These are phyloP conservation scores for Hippolais icterina DNA, from an alignment of 2,113 vertebrate genomes.

Conservation along the genomic window DNA sequence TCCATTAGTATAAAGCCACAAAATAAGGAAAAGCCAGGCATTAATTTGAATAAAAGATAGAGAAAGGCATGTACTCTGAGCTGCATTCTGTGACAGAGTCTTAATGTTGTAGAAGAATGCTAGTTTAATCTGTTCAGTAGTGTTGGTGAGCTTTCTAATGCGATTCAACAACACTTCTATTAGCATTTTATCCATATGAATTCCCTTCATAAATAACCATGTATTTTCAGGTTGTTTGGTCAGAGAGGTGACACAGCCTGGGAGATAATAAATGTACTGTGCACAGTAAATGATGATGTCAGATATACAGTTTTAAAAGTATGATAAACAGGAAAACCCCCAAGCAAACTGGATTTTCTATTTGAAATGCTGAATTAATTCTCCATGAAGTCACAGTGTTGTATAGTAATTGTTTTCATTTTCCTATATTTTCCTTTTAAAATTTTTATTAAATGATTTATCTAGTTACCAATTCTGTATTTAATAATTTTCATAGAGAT, in stretches of 20 bases:
- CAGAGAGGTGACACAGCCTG: not conserved
- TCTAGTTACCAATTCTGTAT: not conserved
- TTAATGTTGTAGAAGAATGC: conserved; percentile 27
- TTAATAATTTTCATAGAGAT: not conserved
- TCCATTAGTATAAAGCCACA: not conserved
- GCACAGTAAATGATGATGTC: not conserved
- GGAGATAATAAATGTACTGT: not conserved
- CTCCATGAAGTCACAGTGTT: not conserved
- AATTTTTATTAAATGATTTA: not conserved
- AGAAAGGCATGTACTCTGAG: not conserved
- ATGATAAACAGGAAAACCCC: not conserved
- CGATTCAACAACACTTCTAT: not conserved
- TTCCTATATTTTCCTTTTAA: not conserved
- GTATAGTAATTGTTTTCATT: not conserved
- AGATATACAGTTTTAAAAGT: not conserved
- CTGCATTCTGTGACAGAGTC: not conserved
- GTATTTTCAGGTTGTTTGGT: conserved; percentile 7
- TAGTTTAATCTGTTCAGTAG: conserved; percentile 9
- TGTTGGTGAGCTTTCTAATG: conserved; percentile 2
- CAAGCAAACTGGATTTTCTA: not conserved
- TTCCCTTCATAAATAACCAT: not conserved
- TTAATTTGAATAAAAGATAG: conserved; percentile 27
- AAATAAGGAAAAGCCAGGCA: not conserved
- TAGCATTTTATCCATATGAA: not conserved
- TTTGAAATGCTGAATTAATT: conserved; percentile 16